Conservation (phyloP, 1,140 invertebrate species). For the Calycopis cecrops region DNA sequence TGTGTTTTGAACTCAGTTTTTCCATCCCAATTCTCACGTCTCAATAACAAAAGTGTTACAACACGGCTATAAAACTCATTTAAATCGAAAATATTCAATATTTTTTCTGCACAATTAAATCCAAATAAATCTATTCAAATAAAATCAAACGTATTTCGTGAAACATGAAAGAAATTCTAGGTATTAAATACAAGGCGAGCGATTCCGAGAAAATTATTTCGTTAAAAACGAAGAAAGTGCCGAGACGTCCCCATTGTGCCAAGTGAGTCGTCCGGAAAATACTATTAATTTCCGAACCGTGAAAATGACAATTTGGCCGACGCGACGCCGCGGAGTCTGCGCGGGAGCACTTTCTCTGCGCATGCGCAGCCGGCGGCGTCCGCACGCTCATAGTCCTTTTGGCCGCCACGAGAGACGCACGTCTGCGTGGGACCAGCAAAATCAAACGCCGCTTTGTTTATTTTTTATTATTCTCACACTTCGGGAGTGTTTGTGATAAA, state of each 20-base stretch:
- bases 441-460: background rate
- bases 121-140: background rate
- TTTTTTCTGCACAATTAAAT: background rate
- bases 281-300: conserved; percentile 62
- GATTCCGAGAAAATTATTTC: conserved; percentile 1
- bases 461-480: background rate
- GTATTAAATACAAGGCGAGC: conserved; percentile 10
- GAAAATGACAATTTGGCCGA: conserved; percentile 69
- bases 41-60: background rate
- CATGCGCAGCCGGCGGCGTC: conserved; percentile 40
- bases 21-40: background rate
- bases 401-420: conserved; percentile 46
- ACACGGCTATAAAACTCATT: background rate
- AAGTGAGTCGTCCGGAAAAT: conserved; percentile 58
- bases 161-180: conserved; percentile 8
- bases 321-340: conserved; percentile 70
- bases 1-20: too few relatives aligned
- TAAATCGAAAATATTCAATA: background rate
- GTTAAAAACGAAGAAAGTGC: conserved; percentile 27
- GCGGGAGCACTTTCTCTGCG: conserved; percentile 67
- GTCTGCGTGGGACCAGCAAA: conserved; percentile 31
- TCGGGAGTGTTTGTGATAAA: background rate
- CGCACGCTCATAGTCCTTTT: conserved; percentile 43
- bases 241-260: conserved; percentile 34
- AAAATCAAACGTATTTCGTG: background rate